Conservation (phyloP, 2,113 vertebrate genomes). For the Cichladusa arquata region DNA sequence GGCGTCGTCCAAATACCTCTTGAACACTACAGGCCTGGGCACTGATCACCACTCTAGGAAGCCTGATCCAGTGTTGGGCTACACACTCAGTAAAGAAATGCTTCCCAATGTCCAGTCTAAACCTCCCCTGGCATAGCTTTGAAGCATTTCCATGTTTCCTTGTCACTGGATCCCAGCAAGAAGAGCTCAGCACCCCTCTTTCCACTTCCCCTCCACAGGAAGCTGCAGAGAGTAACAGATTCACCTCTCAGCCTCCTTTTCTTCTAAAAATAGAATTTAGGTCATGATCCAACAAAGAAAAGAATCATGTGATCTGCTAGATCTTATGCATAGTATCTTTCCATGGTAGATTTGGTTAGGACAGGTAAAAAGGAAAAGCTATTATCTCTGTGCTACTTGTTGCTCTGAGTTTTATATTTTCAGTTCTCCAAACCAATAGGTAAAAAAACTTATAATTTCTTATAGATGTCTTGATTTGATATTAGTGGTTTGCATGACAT, state of each 20-base stretch:
- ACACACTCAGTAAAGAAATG: not conserved
- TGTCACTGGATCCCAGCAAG: not conserved
- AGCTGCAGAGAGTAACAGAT: not conserved
- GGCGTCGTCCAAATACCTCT: not conserved
- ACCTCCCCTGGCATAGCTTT: not conserved
- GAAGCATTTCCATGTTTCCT: not conserved
- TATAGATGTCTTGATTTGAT: not conserved
- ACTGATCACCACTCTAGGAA: rapidly evolving
- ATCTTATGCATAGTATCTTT: not conserved
- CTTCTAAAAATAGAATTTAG: not conserved
- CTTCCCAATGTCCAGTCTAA: not conserved
- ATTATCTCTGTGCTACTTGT: not conserved
- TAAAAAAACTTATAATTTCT: not conserved
- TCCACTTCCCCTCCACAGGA: not conserved
- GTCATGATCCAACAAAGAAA: not conserved
- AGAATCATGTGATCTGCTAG: not conserved
- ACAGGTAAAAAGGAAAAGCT: not conserved
- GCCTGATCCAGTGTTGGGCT: not conserved
- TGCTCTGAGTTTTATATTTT: not conserved
- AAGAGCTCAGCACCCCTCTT: not conserved
- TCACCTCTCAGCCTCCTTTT: not conserved
- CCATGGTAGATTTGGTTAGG: not conserved
- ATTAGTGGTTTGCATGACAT: not conserved
- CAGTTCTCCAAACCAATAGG: not conserved
- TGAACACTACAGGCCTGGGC: not conserved